Percentiles rank a stretch among this genome's conserved stretches.
phyloP scores from a whole-genome alignment of 2,888 invertebrate species.

The Cordilura impudica region DNA sequence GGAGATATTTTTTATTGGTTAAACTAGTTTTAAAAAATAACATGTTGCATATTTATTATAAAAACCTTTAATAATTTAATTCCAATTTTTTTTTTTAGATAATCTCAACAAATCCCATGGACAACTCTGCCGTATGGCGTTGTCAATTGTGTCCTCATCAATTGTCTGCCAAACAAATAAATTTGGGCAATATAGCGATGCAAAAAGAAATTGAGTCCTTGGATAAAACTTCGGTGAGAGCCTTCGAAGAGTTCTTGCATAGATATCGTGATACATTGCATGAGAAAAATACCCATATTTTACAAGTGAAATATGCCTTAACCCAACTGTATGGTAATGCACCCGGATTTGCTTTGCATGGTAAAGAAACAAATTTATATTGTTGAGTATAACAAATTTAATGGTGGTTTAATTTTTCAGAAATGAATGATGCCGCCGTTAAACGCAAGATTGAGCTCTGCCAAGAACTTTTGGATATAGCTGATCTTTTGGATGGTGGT shows the following conservation, averaged over 20 bases:
- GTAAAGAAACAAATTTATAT: constrained; percentile 72
- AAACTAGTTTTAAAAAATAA: no score
- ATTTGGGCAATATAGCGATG: constrained; percentile 82
- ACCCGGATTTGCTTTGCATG: constrained; percentile 80
- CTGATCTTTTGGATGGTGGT: constrained; percentile 83
- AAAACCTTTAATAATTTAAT: not conserved
- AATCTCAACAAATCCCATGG: constrained; percentile 81
- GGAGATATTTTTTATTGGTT: constrained; percentile 26
- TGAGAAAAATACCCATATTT: constrained; percentile 83
- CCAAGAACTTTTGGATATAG: constrained; percentile 82
- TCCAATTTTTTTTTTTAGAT: constrained; percentile 77
- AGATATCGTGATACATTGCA: constrained; percentile 83
- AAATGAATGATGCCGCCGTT: constrained; percentile 80
- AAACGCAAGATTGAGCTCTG: constrained; percentile 83
- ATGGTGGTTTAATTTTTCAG: constrained; percentile 71
- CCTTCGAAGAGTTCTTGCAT: constrained; percentile 82
- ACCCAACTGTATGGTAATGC: constrained; percentile 84
- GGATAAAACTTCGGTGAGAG: constrained; percentile 79
- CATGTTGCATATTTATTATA: no score
- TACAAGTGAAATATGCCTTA: constrained; percentile 84
- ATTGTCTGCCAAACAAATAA: constrained; percentile 81
- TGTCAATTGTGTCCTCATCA: constrained; percentile 82
- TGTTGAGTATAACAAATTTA: not conserved
- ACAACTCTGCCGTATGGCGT: constrained; percentile 81
- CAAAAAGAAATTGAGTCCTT: constrained; percentile 81